Evolutionary conservation across 2,797 vertebrate genomes (phyloP).

Genomic region (Pantherophis alleghaniensis): DNA sequence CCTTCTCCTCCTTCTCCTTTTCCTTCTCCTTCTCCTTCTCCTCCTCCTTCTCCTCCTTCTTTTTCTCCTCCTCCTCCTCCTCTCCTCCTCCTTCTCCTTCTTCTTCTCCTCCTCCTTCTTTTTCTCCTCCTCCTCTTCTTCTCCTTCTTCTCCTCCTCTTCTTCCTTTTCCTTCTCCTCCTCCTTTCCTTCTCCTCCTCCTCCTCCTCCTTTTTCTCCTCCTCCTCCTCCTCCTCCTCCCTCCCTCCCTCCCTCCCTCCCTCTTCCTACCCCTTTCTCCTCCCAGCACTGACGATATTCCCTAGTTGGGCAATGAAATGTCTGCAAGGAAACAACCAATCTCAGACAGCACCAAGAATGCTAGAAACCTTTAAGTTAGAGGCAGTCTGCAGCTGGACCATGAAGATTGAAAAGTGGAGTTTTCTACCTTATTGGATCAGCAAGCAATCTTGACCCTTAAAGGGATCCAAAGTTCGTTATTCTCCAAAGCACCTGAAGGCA

Average conservation of each 20-base stretch:
- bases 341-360: background rate
- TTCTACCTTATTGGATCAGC: background rate
- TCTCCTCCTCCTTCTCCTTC: too few species aligned
- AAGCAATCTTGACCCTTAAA: background rate
- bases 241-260: accelerated
- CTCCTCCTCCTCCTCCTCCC: accelerated
- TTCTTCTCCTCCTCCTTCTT: accelerated
- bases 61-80: accelerated
- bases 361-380: background rate
- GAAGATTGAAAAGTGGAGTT: background rate
- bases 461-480: too few species aligned
- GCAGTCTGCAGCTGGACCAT: background rate
- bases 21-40: too few species aligned
- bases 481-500: too few species aligned
- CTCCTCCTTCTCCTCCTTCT: accelerated
- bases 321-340: background rate
- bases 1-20: accelerated
- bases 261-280: too few species aligned
- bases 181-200: accelerated
- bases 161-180: too few species aligned
- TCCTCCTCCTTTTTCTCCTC: accelerated
- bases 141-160: too few species aligned
- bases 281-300: too few species aligned
- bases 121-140: accelerated
- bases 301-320: too few species aligned